These are phyloP conservation scores for Drosophila obscura DNA, from an alignment of 1,140 invertebrate species.

Conservation along the genomic window DNA sequence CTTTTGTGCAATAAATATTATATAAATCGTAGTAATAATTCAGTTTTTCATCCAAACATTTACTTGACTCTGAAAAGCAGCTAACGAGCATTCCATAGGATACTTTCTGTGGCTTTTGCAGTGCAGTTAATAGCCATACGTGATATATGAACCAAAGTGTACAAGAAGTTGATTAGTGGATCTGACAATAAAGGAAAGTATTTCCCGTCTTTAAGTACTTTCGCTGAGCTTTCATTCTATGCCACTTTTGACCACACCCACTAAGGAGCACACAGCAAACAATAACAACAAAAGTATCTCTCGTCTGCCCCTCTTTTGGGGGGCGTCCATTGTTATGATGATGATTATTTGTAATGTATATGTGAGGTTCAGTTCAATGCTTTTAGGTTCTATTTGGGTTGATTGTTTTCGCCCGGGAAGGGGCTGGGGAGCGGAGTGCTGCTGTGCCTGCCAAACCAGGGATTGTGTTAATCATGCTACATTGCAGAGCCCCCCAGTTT, in stretches of 20 bases:
- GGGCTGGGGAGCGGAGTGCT: too few relatives aligned
- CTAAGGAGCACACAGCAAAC: too few relatives aligned
- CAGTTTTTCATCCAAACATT: slow-evolving; percentile 60
- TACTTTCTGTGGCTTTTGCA: slow-evolving; percentile 23
- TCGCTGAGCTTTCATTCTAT: too few relatives aligned
- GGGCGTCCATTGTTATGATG: slow-evolving; percentile 60
- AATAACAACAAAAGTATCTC: slow-evolving; percentile 42
- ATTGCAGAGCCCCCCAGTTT: slow-evolving; percentile 56
- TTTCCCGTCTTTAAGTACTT: too few relatives aligned
- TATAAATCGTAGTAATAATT: slow-evolving; percentile 68
- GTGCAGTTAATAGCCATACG: slow-evolving; percentile 20
- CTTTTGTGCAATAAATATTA: slow-evolving; percentile 67
- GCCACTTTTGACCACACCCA: too few relatives aligned
- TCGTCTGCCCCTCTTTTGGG: slow-evolving; percentile 14
- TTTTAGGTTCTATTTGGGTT: slow-evolving; percentile 55
- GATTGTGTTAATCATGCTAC: slow-evolving; percentile 77
- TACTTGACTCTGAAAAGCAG: background rate
- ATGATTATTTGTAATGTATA: slow-evolving; percentile 79
- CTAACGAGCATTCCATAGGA: slow-evolving; percentile 37
- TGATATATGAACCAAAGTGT: slow-evolving; percentile 16
- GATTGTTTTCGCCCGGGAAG: slow-evolving; percentile 36
- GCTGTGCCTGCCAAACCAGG: background rate
- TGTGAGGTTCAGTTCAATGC: slow-evolving; percentile 55
- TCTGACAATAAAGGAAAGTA: too few relatives aligned
- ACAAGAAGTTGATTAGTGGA: too few relatives aligned